Evolutionary conservation across 2,113 vertebrate species (phyloP), one percentile per base, ranked within the genome.

Genomic region (Neolamprologus tretocephalus): DNA sequence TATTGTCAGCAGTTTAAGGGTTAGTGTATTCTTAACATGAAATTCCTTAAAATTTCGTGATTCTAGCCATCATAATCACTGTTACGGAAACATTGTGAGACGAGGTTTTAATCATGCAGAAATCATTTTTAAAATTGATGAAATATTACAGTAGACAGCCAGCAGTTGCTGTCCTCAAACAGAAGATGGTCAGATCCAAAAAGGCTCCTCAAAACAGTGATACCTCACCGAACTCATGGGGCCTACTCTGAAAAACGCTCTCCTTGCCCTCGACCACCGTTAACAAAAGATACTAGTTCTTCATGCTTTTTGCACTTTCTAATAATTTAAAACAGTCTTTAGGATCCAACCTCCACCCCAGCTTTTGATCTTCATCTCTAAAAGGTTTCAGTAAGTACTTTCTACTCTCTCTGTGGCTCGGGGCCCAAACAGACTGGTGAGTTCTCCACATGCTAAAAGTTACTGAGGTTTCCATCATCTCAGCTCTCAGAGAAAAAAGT

Each of bases 361-460:
- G 84, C 92, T 92, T 92, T 93, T 89, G 89, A 92, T 92, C 89
- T 84, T 90, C 75, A 86, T 28, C 89, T 87, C 87, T 90, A 86
- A 91, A 88, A 78, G 73, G 84, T 79, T 80, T 35, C 40, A 81
- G 9, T 83, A 80, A 81, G 73, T 71, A 33, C 58, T 87, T 84
- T 47, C 26, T 19, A 51, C 73, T 86, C 66, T 89, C 49, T 85
- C 75, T 89, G 85, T 66, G 92, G 91, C 92, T 92, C 82, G 87
- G 82, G 85, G 84, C 89, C 81, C 79, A 85, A 84, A 88, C 85
- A 58, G 81, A 61, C 33, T n/a, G 11, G 73, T 51, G 45, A 51
- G 26, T 51, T 83, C 80, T 86, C 80, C 73, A 78, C 73, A 78
- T 85, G 86, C 83, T 57, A 68, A 82, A 85, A 63, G 88, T 89